phyloP scores from a whole-genome alignment of 2,797 vertebrate genomes.

The Mormyrops attenuatus region DNA sequence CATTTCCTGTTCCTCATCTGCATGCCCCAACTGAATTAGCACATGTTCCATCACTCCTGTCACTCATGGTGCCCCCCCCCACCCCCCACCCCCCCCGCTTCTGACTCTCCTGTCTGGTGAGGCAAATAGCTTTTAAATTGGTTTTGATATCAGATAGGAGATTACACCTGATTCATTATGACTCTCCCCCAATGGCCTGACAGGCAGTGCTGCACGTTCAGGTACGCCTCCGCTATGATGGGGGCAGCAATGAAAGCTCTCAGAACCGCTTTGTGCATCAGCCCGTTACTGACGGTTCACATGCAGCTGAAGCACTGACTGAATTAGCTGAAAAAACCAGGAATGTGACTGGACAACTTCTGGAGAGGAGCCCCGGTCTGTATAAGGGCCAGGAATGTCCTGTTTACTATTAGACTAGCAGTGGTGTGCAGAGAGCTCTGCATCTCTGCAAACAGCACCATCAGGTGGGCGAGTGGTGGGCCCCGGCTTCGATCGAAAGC shows the following conservation, averaged over 20 bases:
- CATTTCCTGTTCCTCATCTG: constrained; percentile 28
- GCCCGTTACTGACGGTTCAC: background rate
- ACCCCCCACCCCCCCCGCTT: background rate
- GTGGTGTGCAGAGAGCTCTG: background rate
- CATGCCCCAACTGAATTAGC: constrained; percentile 32
- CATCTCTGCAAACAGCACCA: background rate
- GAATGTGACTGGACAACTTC: background rate
- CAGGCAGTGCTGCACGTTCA: background rate
- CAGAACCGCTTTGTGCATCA: background rate
- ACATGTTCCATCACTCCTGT: background rate
- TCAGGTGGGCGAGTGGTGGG: background rate
- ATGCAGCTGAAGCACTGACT: background rate
- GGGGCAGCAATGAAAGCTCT: background rate
- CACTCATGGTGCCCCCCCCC: background rate
- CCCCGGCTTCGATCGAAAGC: background rate
- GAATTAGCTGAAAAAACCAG: background rate
- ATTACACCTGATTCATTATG: constrained; percentile 7
- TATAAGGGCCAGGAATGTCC: background rate
- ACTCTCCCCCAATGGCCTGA: background rate
- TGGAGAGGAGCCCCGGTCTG: background rate
- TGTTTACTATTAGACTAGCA: background rate
- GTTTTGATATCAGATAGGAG: constrained; percentile 14
- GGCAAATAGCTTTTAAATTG: constrained; percentile 10
- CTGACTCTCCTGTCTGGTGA: background rate
- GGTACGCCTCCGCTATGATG: background rate